These are phyloP conservation scores for Drosophila anomalipes DNA, from an alignment of 2,888 invertebrate genomes.

Conservation along the genomic window DNA sequence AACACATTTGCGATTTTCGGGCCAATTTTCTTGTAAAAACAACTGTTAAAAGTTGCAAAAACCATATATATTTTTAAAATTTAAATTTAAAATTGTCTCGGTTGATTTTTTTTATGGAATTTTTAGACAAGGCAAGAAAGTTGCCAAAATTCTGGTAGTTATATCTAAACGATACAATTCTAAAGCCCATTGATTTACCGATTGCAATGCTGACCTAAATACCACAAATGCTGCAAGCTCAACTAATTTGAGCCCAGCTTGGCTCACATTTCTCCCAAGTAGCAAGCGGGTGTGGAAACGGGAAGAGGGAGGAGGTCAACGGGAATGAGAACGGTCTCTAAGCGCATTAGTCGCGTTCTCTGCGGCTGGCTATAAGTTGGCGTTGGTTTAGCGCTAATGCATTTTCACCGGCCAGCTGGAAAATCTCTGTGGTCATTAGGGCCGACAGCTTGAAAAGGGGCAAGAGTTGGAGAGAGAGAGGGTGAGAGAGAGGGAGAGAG, in stretches of 20 bases:
- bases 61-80: background rate
- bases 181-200: constrained; percentile 56
- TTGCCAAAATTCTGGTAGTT: constrained; percentile 14
- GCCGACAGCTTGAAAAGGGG: constrained; percentile 34
- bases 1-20: background rate
- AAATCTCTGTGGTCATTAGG: constrained; percentile 73
- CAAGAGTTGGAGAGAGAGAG: background rate
- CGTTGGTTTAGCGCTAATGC: constrained; percentile 59
- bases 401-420: constrained; percentile 71
- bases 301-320: background rate
- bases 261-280: constrained; percentile 33
- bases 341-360: constrained; percentile 72
- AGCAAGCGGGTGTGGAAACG: background rate
- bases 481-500: background rate
- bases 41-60: background rate
- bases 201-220: constrained; percentile 71
- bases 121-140: background rate
- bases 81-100: background rate
- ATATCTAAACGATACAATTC: constrained; percentile 11
- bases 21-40: background rate
- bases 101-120: background rate
- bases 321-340: constrained; percentile 34
- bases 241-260: constrained; percentile 42
- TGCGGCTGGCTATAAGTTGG: constrained; percentile 38
- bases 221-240: constrained; percentile 34